Evolutionary conservation across 2,888 invertebrate species (phyloP), one percentile per base, ranked within the genome.

Genomic region (Epinotia bilunana): DNA sequence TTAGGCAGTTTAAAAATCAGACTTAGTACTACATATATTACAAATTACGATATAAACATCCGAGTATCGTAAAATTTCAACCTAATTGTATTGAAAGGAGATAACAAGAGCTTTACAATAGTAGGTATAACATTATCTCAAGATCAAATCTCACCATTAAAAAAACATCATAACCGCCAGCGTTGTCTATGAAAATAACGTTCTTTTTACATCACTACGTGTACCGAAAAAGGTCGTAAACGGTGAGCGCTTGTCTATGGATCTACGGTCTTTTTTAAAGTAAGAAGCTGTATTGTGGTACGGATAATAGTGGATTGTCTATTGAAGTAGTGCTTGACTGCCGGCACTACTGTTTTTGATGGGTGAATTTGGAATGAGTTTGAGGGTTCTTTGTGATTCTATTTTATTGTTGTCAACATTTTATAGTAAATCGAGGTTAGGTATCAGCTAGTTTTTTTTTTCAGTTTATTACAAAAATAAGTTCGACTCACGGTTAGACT

Each of bases 271-370:
- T 6, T 69, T 58, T 46, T 60, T 46, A 69, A 57, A 57, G 57
- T 12, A 12, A 58, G 5, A 9, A 11, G n/a, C n/a, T 28, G n/a
- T 69, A 69, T 69, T 69, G 69, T 69, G 28, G 12, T 33, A 69
- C n/a, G 58, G 11, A 69, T 69, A 69, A 69, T 69, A 46, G 39
- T 23, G 57, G 39, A 64, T 55, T 72, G 57, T 72, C 57, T 58
- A 64, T 72, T 72, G 39, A 62, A 72, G 72, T 55, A 49, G 61
- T 64, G 64, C 72, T 72, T 72, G 72, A 72, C 72, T 57, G 62
- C 64, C 57, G 55, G 53, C 62, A 72, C 57, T 64, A 57, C 55
- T 57, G 62, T 13, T 13, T 43, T 60, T 58, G 23, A 18, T 16
- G 58, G 0, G 11, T 12, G 69, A 58, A 69, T 0, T 23, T 46